Percentiles rank a stretch among this genome's conserved stretches.
Evolutionary conservation across 2,888 invertebrate genomes (phyloP).

Genomic region (Aricia artaxerxes): DNA sequence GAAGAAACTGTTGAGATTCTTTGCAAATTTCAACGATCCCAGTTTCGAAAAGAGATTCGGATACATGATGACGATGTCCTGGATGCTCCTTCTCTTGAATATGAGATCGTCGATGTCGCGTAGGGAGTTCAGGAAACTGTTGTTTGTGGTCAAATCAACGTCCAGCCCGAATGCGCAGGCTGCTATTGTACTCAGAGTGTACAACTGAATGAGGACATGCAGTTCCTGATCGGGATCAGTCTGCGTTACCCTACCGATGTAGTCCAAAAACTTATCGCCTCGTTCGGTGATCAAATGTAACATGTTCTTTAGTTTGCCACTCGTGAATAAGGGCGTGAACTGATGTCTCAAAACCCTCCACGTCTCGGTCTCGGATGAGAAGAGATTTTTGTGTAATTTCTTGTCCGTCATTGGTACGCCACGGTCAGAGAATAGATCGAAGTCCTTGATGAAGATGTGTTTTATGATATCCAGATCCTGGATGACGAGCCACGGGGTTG

Average conservation of each 20-base stretch:
- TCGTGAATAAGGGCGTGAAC: conserved; percentile 58
- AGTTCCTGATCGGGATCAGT: conserved; percentile 47
- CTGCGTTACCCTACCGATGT: conserved; percentile 24
- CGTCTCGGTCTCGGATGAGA: conserved; percentile 53
- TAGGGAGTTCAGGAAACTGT: conserved; percentile 19
- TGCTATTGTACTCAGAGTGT: conserved; percentile 50
- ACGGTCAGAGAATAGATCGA: conserved; percentile 52
- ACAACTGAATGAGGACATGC: conserved; percentile 48
- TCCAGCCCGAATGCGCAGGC: conserved; percentile 50
- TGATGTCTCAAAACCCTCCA: conserved; percentile 47
- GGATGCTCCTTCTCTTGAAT: neutral
- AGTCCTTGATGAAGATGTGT: conserved; percentile 28
- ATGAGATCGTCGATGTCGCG: neutral
- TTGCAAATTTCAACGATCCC: neutral
- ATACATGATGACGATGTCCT: conserved; percentile 22
- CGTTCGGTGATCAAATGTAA: conserved; percentile 51
- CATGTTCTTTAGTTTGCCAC: conserved; percentile 62
- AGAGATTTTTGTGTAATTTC: conserved; percentile 55
- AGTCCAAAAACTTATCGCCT: conserved; percentile 48
- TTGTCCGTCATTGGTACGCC: conserved; percentile 52
- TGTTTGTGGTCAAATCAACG: conserved; percentile 41
- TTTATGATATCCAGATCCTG: conserved; percentile 51
- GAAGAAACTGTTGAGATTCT: conserved; percentile 9
- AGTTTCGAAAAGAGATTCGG: conserved; percentile 12
- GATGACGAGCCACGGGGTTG: conserved; percentile 51